Base-by-base conservation (phyloP, 2,797 vertebrate genomes). In the Anomalospiza imberbis region DNA sequence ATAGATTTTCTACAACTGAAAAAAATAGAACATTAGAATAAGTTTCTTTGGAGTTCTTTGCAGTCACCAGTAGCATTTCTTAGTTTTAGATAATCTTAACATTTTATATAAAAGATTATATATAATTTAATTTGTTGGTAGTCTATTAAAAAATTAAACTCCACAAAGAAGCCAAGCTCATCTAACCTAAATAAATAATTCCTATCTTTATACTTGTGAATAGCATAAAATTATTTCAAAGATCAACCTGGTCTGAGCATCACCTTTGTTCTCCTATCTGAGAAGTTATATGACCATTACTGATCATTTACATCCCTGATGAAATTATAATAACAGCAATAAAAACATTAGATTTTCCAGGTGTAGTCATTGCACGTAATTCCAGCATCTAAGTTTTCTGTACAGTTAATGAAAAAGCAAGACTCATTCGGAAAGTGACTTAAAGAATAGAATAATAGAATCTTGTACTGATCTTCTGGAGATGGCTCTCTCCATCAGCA, bases 211-310 rank as follows among this genome's bases (percentile, higher is more conserved):
- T 78, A 38, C 9, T 44, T 51, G 16, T 73, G n/a, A 85, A 82
- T 8, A 45, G 3, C 3, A 13, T 58, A 32, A 8, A 53, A 44
- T n/a, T 72, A 19, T 68, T 72, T 80, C 40, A n/a, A 80, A 62
- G 26, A 34, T 40, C 16, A 63, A 3, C 10, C 17, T 71, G 9
- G n/a, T 77, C 86, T 62, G 28, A 34, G 29, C n/a, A 62, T 45
- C 2, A 12, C 2, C 3, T 18, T 1, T 42, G 12, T 36, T 72
- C 12, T 77, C 10, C 9, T 38, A 0, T 15, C 6, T 58, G 14
- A 54, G 17, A 86, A 75, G 55, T 11, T 55, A 6, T 50, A 13
- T 7, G 5, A 29, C 3, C 17, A 36, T 44, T 47, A 54, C 7
- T 55, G 31, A 65, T 17, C 4, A 51, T 68, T 72, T 79, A 18